These are phyloP conservation scores for Plodia interpunctella DNA, from an alignment of 1,140 invertebrate species.

Conservation along the genomic window DNA sequence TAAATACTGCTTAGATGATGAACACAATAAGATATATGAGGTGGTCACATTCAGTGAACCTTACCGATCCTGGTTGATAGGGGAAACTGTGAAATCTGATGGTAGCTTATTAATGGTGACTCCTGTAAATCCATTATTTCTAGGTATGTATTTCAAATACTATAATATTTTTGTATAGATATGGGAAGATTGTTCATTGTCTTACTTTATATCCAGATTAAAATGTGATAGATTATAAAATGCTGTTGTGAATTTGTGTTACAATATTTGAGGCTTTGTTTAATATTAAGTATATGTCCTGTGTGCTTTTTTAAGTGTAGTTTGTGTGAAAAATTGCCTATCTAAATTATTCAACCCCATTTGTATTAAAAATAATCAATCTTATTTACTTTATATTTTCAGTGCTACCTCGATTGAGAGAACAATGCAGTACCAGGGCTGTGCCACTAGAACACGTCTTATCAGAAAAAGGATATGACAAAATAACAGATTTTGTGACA, in stretches of 20 bases:
- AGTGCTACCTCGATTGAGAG: constrained; percentile 79
- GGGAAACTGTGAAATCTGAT: constrained; percentile 85
- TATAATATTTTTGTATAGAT: neutral
- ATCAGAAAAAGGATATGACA: constrained; percentile 61
- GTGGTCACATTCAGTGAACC: constrained; percentile 79
- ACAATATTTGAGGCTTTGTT: too few species aligned
- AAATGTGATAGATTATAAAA: too few species aligned
- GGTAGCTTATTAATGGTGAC: constrained; percentile 84
- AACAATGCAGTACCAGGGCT: constrained; percentile 78
- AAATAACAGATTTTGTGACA: constrained; percentile 45
- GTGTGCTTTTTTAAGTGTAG: too few species aligned
- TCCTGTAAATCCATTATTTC: constrained; percentile 84
- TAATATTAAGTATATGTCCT: too few species aligned
- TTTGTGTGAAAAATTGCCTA: too few species aligned
- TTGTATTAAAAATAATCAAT: too few species aligned
- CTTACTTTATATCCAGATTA: too few species aligned
- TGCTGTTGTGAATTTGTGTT: too few species aligned
- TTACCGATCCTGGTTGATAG: constrained; percentile 84
- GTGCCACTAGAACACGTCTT: constrained; percentile 85
- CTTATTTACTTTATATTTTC: constrained; percentile 23
- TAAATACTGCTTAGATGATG: constrained; percentile 79
- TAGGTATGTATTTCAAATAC: constrained; percentile 65
- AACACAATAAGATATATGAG: constrained; percentile 72
- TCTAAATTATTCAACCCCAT: too few species aligned
- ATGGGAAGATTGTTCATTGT: too few species aligned